phyloP scores from a whole-genome alignment of 2,113 vertebrate species.

The Poecilia latipinna region DNA sequence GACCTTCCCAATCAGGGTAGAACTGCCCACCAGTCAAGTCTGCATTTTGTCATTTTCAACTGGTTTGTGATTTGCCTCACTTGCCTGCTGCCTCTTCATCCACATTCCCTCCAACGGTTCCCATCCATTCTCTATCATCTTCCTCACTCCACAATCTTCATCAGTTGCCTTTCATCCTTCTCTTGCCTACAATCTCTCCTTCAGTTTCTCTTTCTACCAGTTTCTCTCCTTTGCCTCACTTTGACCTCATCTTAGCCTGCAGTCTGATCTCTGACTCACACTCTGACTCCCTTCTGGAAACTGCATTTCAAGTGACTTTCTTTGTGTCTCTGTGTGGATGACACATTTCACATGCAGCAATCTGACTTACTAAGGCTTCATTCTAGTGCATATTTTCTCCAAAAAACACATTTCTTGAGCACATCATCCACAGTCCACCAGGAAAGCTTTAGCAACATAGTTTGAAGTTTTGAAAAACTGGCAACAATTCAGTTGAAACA shows the following conservation, averaged over 20 bases:
- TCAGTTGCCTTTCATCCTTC: conserved; percentile 10
- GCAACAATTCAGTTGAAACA: conserved; percentile 31
- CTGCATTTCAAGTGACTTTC: neutral
- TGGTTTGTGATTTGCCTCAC: conserved; percentile 17
- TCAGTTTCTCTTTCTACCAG: neutral
- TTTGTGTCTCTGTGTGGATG: conserved; percentile 4
- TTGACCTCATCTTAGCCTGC: conserved; percentile 57
- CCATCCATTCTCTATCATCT: conserved; percentile 8
- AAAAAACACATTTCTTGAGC: too few relatives aligned
- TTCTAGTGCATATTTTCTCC: too few relatives aligned
- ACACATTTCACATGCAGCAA: too few relatives aligned
- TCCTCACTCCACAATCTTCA: neutral
- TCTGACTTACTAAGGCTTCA: too few relatives aligned
- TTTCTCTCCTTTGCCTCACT: neutral
- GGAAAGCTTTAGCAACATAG: too few relatives aligned
- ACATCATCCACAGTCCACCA: too few relatives aligned
- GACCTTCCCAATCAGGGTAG: conserved; percentile 41
- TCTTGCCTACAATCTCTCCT: conserved; percentile 34
- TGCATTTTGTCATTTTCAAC: conserved; percentile 47
- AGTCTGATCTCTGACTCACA: conserved; percentile 64
- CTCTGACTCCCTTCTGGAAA: conserved; percentile 57
- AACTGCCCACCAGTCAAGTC: conserved; percentile 32
- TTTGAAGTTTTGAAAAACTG: too few relatives aligned
- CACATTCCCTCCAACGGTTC: neutral
- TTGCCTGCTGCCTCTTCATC: neutral